A percentile compares a stretch with the other conserved stretches of the same genome.
phyloP scores from a whole-genome alignment of 2,888 invertebrate species.

The Liodrosophila aerea region DNA sequence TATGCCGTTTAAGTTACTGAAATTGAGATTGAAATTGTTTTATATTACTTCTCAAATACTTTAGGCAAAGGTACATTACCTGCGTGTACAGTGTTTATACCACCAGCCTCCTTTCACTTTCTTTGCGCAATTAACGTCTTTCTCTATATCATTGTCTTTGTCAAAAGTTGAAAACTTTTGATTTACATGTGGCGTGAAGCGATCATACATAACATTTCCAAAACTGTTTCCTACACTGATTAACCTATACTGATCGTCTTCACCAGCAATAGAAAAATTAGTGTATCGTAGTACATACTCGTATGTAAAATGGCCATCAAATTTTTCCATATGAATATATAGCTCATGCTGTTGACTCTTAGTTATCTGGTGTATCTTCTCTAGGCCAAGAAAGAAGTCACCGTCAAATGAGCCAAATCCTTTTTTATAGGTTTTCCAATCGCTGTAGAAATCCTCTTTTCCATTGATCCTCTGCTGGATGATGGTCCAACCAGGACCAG shows the following conservation, averaged over 20 bases:
- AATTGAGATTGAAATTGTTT: too few species aligned
- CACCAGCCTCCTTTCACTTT: constrained; percentile 10
- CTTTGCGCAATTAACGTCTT: background rate
- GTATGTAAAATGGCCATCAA: background rate
- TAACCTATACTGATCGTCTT: constrained; percentile 1
- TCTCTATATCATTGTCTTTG: constrained; percentile 6
- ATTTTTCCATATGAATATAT: constrained; percentile 6
- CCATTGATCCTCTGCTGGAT: constrained; percentile 18
- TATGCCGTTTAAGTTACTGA: too few species aligned
- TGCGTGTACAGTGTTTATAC: background rate
- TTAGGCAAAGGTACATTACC: background rate
- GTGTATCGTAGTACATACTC: constrained; percentile 9
- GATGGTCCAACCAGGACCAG: constrained; percentile 16
- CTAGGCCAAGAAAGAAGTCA: constrained; percentile 18
- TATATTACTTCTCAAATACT: too few species aligned
- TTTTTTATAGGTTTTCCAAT: constrained; percentile 1
- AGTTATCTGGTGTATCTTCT: constrained; percentile 13
- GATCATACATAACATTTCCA: background rate
- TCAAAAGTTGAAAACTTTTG: constrained; percentile 8
- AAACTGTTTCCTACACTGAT: background rate
- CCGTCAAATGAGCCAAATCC: constrained; percentile 17
- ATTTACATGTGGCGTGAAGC: background rate
- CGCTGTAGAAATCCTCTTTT: constrained; percentile 7
- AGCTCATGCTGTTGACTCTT: constrained; percentile 7
- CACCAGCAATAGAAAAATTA: constrained; percentile 8